Evolutionary conservation across 1,140 invertebrate genomes (phyloP), one percentile per base, ranked within the genome.

Genomic region (Drosophila pruinosa): DNA sequence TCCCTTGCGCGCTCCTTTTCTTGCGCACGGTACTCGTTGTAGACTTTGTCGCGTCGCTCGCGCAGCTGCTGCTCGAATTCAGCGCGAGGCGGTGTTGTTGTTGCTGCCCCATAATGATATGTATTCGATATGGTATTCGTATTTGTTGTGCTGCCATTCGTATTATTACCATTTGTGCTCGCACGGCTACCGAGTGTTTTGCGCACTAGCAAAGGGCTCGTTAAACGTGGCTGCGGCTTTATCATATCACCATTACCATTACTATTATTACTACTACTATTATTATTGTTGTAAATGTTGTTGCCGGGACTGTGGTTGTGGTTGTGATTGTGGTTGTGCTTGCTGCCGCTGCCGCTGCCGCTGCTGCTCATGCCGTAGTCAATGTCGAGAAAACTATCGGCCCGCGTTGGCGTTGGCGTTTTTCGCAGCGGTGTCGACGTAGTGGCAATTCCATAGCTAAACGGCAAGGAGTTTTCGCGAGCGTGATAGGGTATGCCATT

Each of bases 401-500:
- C 67, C 12, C 74, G 71, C 58, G 82, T 75, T 52, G 82, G 83
- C 1, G 83, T 89, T 57, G 82, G 75, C 50, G 82, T 88, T 88
- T 88, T 88, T 54, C 83, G 78, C 57, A 90, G 65, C 65, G 78
- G 76, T 15, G 89, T 90, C 19, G 89, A 75, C 14, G 89, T 73
- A 73, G 86, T 90, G 71, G 72, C 85, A 45, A 89, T 90, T 47
- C 95, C 94, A 91, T 97, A 97, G 41, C 94, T 95, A 89, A 97
- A 97, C n/a, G 96, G 96, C 65, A 95, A 92, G 56, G 95, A 95
- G 78, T 95, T 95, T 76, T 95, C 93, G 48, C 95, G 92, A 28
- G 96, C 95, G 93, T 96, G 96, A 92, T 96, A 97, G 4, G 96
- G 95, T 69, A 95, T 95, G 5, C 52, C 77, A 61, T 71, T 83